Evolutionary conservation across 2,888 invertebrate genomes (phyloP).

Genomic region (Herminia tarsipennalis): DNA sequence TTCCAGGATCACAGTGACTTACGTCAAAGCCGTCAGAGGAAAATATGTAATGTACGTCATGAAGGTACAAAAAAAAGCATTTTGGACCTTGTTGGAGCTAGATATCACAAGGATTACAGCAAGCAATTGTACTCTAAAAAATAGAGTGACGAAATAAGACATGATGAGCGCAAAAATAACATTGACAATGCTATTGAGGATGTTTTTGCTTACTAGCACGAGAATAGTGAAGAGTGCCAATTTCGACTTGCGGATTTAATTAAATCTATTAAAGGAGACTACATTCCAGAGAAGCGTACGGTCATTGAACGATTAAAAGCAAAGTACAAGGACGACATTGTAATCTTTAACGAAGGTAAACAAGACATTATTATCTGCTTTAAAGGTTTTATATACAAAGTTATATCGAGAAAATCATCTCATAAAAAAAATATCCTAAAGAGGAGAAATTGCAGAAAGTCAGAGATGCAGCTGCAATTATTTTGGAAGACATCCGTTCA

Average conservation of each 20-base stretch:
- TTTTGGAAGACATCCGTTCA: conserved; percentile 30
- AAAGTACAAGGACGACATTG: conserved; percentile 18
- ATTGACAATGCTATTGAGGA: conserved; percentile 16
- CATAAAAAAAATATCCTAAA: conserved; percentile 11
- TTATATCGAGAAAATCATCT: conserved; percentile 16
- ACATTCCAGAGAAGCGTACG: conserved; percentile 19
- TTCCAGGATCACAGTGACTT: conserved; percentile 8
- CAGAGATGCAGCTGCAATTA: conserved; percentile 27
- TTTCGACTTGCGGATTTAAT: conserved; percentile 16
- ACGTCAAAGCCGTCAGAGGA: conserved; percentile 7
- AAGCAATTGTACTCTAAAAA: not conserved
- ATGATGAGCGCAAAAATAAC: conserved; percentile 16
- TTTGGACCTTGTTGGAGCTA: conserved; percentile 8
- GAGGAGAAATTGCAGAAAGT: conserved; percentile 15
- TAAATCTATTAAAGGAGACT: conserved; percentile 20
- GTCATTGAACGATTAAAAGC: conserved; percentile 18
- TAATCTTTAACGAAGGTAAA: conserved; percentile 18
- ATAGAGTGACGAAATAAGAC: not conserved
- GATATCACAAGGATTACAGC: conserved; percentile 5
- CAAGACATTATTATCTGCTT: conserved; percentile 20
- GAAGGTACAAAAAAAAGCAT: conserved; percentile 5
- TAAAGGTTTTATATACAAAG: conserved; percentile 20
- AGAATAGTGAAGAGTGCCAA: conserved; percentile 22
- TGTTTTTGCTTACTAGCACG: conserved; percentile 20
- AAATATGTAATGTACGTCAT: conserved; percentile 7